Percentiles rank a stretch among this genome's conserved stretches.
Evolutionary conservation across 2,888 invertebrate genomes (phyloP).

Genomic region (Heliconius sara): DNA sequence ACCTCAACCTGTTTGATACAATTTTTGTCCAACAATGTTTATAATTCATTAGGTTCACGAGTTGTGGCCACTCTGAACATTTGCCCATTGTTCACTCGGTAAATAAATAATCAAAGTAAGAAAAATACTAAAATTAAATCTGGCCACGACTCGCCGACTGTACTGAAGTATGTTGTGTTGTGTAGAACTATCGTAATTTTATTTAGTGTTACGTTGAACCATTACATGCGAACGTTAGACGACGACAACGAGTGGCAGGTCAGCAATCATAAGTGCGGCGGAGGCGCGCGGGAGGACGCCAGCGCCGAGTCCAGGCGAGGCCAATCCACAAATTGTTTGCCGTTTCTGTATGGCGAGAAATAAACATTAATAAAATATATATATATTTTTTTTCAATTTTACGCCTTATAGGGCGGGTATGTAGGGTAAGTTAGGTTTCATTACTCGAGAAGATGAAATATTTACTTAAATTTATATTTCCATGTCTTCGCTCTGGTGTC

Average conservation of each 20-base stretch:
- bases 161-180: neutral
- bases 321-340: constrained; percentile 97
- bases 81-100: too few species aligned
- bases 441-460: too few species aligned
- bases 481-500: too few species aligned
- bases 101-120: neutral
- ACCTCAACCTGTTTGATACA: constrained; percentile 3
- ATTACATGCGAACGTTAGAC: constrained; percentile 25
- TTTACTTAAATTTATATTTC: too few species aligned
- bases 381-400: too few species aligned
- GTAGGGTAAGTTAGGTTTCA: too few species aligned
- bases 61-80: neutral
- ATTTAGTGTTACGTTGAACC: neutral
- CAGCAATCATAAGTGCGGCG: constrained; percentile 74
- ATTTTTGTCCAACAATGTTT: neutral
- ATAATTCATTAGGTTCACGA: neutral
- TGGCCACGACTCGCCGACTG: neutral
- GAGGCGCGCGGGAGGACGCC: constrained; percentile 62
- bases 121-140: too few species aligned
- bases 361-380: neutral
- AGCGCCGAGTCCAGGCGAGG: constrained; percentile 87
- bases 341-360: constrained; percentile 84
- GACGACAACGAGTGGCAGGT: constrained; percentile 73
- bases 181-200: neutral
- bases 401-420: too few species aligned